These are phyloP conservation scores for Melanotaenia maccullochi DNA, from an alignment of 2,797 vertebrate species.

Conservation along the genomic window DNA sequence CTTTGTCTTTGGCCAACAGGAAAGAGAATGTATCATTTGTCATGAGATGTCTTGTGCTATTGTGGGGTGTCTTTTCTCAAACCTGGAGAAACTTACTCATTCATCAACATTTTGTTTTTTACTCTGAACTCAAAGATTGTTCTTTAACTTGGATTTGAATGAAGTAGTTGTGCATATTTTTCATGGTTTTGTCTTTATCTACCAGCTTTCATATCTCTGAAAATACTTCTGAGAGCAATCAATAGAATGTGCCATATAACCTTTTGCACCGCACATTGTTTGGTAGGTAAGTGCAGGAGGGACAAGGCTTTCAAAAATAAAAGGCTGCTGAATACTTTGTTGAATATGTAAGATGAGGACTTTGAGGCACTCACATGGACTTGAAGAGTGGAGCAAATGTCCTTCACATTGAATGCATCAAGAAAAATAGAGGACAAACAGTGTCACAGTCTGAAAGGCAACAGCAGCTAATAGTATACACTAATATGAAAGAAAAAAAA, in stretches of 20 bases:
- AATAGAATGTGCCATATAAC: conserved; percentile 66
- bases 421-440: conserved; percentile 51
- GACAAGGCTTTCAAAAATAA: conserved; percentile 62
- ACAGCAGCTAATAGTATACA: conserved; percentile 19
- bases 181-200: conserved; percentile 42
- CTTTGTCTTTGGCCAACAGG: conserved; percentile 74
- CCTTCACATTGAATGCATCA: conserved; percentile 55
- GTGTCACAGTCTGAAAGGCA: conserved; percentile 50
- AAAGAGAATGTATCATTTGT: conserved; percentile 76
- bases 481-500: conserved; percentile 6
- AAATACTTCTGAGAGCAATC: conserved; percentile 67
- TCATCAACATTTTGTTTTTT: conserved; percentile 46
- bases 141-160: conserved; percentile 53
- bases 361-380: conserved; percentile 49
- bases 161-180: conserved; percentile 31
- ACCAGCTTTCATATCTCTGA: conserved; percentile 57
- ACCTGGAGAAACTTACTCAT: conserved; percentile 76
- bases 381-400: conserved; percentile 59
- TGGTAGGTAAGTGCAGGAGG: conserved; percentile 52
- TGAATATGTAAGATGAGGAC: conserved; percentile 50
- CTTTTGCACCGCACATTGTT: conserved; percentile 59
- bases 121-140: conserved; percentile 31
- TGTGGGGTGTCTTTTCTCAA: conserved; percentile 70
- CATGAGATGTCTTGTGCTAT: conserved; percentile 74
- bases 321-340: conserved; percentile 54